Evolutionary conservation across 2,888 invertebrate species (phyloP).

Genomic region (Rapana venosa): DNA sequence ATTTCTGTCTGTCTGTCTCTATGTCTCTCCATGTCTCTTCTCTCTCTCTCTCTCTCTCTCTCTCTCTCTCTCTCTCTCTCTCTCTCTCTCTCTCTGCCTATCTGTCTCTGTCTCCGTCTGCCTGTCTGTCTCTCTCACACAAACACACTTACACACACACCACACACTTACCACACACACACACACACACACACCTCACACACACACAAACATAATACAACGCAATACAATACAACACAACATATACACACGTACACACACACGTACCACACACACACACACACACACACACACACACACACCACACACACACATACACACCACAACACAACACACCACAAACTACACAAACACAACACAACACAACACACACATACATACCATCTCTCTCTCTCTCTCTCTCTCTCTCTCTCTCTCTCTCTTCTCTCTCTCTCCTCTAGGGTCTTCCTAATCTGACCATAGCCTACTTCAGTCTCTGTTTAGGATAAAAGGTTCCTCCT

Average conservation of each 20-base stretch:
- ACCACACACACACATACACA: background rate
- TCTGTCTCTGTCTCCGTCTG: too few relatives aligned
- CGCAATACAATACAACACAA: background rate
- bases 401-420: too few relatives aligned
- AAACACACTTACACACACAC: background rate
- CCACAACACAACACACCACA: background rate
- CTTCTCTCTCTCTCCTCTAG: background rate
- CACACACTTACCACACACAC: background rate
- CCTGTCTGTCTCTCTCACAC: background rate
- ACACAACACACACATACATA: too few relatives aligned
- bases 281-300: constrained; percentile 11
- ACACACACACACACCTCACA: background rate
- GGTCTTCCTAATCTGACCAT: too few relatives aligned
- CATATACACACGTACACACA: constrained; percentile 4
- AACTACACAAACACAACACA: background rate
- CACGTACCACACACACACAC: constrained; percentile 22
- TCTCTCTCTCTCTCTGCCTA: too few relatives aligned
- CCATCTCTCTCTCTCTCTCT: background rate
- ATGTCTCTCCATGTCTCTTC: too few relatives aligned
- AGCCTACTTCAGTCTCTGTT: too few relatives aligned
- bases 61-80: too few relatives aligned
- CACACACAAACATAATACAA: background rate
- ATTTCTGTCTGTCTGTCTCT: too few relatives aligned
- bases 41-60: too few relatives aligned
- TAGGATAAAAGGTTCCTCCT: too few relatives aligned